These are phyloP conservation scores for Drosophila rubida DNA, from an alignment of 2,888 invertebrate species.

Conservation along the genomic window DNA sequence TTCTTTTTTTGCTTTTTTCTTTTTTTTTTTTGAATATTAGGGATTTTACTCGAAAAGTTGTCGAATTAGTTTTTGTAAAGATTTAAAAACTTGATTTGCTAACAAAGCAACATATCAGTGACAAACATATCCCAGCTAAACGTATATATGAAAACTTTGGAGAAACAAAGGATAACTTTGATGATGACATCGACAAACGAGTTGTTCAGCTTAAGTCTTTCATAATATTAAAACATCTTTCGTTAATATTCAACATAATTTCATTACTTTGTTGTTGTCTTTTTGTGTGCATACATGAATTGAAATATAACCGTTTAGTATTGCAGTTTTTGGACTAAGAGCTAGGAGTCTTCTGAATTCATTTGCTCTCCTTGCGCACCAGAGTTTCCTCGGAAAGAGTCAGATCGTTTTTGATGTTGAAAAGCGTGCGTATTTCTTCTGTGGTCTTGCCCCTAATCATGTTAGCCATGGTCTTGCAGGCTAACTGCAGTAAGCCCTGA, in stretches of 20 bases:
- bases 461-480: conserved; percentile 57
- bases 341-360: neutral
- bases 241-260: no score
- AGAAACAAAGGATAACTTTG: neutral
- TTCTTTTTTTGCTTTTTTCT: neutral
- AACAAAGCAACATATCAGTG: neutral
- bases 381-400: neutral
- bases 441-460: conserved; percentile 57
- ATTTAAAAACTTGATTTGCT: neutral
- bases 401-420: conserved; percentile 42
- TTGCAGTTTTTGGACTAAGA: neutral
- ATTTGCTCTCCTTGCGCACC: neutral
- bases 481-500: conserved; percentile 44
- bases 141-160: no score
- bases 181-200: neutral
- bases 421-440: conserved; percentile 52
- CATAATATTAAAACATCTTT: no score
- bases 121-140: conserved; percentile 2
- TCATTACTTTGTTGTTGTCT: no score
- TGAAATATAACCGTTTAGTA: neutral
- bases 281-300: neutral
- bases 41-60: neutral
- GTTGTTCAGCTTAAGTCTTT: no score
- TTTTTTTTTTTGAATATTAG: conserved; percentile 1
- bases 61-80: conserved; percentile 3